phyloP scores from a whole-genome alignment of 1,140 invertebrate species.

The Diprion similis region DNA sequence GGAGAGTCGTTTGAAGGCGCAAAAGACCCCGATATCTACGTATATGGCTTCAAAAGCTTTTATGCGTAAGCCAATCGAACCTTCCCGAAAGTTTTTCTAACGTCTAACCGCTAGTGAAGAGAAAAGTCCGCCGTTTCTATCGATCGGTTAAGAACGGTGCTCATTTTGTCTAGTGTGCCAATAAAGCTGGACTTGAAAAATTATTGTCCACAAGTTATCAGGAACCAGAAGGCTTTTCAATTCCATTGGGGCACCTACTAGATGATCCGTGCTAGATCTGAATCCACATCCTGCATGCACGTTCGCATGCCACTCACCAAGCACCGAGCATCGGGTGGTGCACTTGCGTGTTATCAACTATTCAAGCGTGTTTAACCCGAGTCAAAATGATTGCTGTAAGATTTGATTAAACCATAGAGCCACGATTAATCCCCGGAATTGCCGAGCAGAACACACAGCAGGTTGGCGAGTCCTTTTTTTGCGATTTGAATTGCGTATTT shows the following conservation, averaged over 20 bases:
- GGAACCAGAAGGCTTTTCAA: too few relatives aligned
- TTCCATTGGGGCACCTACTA: not conserved
- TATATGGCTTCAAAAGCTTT: not conserved
- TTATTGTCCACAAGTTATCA: too few relatives aligned
- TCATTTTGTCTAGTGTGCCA: too few relatives aligned
- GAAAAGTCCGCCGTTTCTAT: too few relatives aligned
- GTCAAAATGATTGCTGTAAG: conserved; percentile 7
- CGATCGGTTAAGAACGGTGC: too few relatives aligned
- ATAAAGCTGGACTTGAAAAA: too few relatives aligned
- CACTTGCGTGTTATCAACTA: not conserved
- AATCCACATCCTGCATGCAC: not conserved
- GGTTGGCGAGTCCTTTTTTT: too few relatives aligned
- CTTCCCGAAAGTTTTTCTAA: too few relatives aligned
- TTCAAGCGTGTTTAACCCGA: not conserved
- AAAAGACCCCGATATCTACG: not conserved
- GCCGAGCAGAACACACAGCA: not conserved
- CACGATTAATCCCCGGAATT: not conserved
- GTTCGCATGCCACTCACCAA: not conserved
- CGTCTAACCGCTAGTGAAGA: too few relatives aligned
- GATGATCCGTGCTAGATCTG: not conserved
- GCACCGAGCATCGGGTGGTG: not conserved
- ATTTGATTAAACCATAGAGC: conserved; percentile 1
- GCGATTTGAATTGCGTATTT: too few relatives aligned
- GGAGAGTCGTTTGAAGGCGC: not conserved
- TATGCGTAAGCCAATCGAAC: too few relatives aligned